Evolutionary conservation across 1,140 invertebrate species (phyloP).

Genomic region (Hycleus phaleratus): DNA sequence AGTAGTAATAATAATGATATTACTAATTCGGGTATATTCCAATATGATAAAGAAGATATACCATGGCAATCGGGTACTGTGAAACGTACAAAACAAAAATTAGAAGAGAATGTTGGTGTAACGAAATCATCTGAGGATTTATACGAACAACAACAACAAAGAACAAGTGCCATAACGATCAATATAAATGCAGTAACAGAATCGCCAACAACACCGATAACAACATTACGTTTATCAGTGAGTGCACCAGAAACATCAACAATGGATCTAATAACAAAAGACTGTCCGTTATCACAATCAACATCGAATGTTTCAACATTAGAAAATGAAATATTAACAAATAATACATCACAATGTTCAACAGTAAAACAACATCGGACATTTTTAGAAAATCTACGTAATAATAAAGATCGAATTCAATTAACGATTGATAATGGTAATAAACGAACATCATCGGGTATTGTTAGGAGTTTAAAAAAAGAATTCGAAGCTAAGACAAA

Average conservation of each 20-base stretch:
- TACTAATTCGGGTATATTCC: slow-evolving; percentile 41
- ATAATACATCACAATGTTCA: slow-evolving; percentile 44
- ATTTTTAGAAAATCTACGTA: slow-evolving; percentile 47
- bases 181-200: slow-evolving; percentile 16
- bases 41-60: slow-evolving; percentile 56
- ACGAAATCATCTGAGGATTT: slow-evolving; percentile 17
- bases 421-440: slow-evolving; percentile 23
- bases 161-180: slow-evolving; percentile 36
- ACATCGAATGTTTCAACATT: slow-evolving; percentile 38
- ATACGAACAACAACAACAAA: slow-evolving; percentile 12
- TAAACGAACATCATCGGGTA: slow-evolving; percentile 46
- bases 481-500: slow-evolving; percentile 76
- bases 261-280: slow-evolving; percentile 32
- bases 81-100: slow-evolving; percentile 62
- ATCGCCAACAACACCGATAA: slow-evolving; percentile 13
- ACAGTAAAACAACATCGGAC: slow-evolving; percentile 54
- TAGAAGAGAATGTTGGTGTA: slow-evolving; percentile 48
- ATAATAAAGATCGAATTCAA: slow-evolving; percentile 29
- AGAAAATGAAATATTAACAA: slow-evolving; percentile 41
- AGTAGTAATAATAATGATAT: slow-evolving; percentile 37
- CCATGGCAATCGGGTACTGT: slow-evolving; percentile 59
- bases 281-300: slow-evolving; percentile 44
- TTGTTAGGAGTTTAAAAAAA: slow-evolving; percentile 75
- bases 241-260: slow-evolving; percentile 56
- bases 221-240: slow-evolving; percentile 43